Evolutionary conservation across 2,888 invertebrate species (phyloP), one percentile per base, ranked within the genome.

Genomic region (Anarsia innoxiella): DNA sequence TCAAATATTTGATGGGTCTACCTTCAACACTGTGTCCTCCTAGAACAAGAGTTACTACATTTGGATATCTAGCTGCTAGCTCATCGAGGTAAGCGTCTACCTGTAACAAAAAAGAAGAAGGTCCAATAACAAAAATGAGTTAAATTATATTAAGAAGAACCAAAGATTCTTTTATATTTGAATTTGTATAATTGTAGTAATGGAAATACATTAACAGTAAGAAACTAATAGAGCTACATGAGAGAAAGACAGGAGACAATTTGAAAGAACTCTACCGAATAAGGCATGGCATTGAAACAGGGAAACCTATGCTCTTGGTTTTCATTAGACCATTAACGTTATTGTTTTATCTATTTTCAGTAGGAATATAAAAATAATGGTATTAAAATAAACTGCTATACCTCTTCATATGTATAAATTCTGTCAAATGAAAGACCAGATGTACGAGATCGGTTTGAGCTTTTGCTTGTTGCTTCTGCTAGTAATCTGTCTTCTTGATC

Each of bases 21-120:
- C 86, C 86, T 67, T 89, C 87, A 37, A 70, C 78, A 15, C 87
- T 86, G 32, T 65, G 66, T 1, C 90, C 90, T 31, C 87, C 83
- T 6, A 67, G 64, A 0, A 73, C 66, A 5, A 73, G 41, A 0
- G 64, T 68, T 2, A 73, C 72, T 0, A 57, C 53, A 1, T 60
- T 38, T 0, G 73, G 70, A 44, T 69, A 64, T 0, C 55, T 45
- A 23, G 30, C 53, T 2, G 65, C 72, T n/a, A 76, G 30, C n/a
- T 52, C 39, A 5, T 70, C 70, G 2, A 77, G 36, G 36, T 68
- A 75, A 0, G 42, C 51, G 25, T 72, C 53, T 0, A 75, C 61
- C 76, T 76, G 46, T 2, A 52, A 53, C 2, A 12, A 0, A 13
- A 37, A n/a, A n/a, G n/a, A n/a, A n/a, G n/a, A n/a, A n/a, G n/a